A percentile compares a stretch with the other conserved stretches of the same genome.
Conservation (phyloP, 2,888 invertebrate genomes). For the Agrochola circellaris region DNA sequence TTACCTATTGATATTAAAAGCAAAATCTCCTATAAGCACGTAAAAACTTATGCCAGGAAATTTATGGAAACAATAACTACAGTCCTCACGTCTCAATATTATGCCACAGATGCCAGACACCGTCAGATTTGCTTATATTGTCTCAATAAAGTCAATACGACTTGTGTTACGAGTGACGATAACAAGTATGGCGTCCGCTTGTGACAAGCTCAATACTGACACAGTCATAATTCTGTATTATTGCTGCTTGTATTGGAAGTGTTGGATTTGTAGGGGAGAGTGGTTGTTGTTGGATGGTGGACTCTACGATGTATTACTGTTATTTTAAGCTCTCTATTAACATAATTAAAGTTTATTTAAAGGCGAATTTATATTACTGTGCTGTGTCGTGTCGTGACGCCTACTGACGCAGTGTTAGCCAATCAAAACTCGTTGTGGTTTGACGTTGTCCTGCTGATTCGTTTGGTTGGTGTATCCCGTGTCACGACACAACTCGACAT, state of each 20-base stretch:
- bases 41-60: not conserved
- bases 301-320: not conserved
- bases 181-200: slow-evolving; percentile 32
- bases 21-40: not conserved
- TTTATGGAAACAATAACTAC: slow-evolving; percentile 2
- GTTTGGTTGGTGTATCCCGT: too few species aligned
- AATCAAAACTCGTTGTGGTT: too few species aligned
- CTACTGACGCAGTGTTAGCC: too few species aligned
- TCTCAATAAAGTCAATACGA: slow-evolving; percentile 41
- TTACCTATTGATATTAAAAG: not conserved
- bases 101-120: not conserved
- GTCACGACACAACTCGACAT: too few species aligned
- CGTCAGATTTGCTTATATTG: slow-evolving; percentile 25
- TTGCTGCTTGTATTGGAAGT: slow-evolving; percentile 25
- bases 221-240: slow-evolving; percentile 25
- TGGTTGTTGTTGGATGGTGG: not conserved
- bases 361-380: too few species aligned
- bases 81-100: not conserved
- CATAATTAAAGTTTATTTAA: not conserved
- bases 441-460: too few species aligned
- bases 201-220: slow-evolving; percentile 14
- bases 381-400: too few species aligned
- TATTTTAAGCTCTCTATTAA: not conserved
- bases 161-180: slow-evolving; percentile 37
- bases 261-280: not conserved